Conservation (phyloP, 2,113 vertebrate genomes). For the Syngnathoides biaculeatus region DNA sequence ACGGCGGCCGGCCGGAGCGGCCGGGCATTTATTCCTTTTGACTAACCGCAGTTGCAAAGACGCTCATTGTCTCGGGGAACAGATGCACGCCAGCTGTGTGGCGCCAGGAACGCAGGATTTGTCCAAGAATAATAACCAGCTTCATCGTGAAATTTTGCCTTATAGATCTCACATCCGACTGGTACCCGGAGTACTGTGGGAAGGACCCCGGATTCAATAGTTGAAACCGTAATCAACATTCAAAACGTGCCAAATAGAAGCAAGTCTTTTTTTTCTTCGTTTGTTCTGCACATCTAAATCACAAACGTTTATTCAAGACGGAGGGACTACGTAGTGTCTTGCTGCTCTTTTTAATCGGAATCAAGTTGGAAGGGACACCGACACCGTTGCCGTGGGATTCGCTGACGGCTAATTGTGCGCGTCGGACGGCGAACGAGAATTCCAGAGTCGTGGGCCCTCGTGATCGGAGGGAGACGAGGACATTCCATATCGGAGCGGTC, state of each 20-base stretch:
- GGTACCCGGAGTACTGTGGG: too few relatives aligned
- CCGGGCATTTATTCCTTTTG: conserved; percentile 42
- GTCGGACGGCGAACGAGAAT: conserved; percentile 49
- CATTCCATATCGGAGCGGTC: not conserved
- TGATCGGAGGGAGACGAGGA: conserved; percentile 24
- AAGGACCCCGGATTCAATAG: too few relatives aligned
- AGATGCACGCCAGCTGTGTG: conserved; percentile 19
- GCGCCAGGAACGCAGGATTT: not conserved
- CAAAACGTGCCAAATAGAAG: too few relatives aligned
- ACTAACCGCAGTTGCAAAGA: conserved; percentile 30
- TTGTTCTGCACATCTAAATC: not conserved
- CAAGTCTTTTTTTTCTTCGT: conserved; percentile 8
- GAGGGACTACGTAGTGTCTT: not conserved
- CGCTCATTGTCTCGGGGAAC: conserved; percentile 34
- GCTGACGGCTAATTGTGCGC: not conserved
- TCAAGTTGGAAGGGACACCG: not conserved
- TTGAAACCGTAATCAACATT: too few relatives aligned
- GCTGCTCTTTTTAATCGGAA: conserved; percentile 15
- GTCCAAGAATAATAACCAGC: conserved; percentile 12
- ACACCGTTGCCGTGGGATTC: not conserved
- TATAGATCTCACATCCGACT: too few relatives aligned
- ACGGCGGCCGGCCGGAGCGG: conserved; percentile 30
- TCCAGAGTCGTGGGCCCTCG: conserved; percentile 57
- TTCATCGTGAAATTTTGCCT: too few relatives aligned
- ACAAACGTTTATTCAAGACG: too few relatives aligned